Base-by-base conservation (phyloP, 1,140 invertebrate species). In the Orius laevigatus region DNA sequence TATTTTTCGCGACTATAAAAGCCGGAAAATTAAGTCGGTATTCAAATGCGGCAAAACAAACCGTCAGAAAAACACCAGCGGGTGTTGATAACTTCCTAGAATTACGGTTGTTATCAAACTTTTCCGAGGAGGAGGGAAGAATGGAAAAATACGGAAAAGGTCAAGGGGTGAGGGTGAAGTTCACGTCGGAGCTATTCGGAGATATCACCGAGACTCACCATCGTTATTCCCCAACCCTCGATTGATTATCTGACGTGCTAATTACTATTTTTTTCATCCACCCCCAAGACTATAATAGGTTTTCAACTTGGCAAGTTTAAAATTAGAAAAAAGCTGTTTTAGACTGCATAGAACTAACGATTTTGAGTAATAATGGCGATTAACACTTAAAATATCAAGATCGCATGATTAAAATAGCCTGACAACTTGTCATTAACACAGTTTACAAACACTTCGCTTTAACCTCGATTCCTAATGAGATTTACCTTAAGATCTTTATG, bases 401-500 rank as follows among this genome's bases (percentile, higher is more conserved):
- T 25, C 25, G 25, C 25, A 25, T 25, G 25, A 25, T 25, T 25
- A 25, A 25, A 25, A 25, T 25, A 25, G 25, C 25, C 25, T 25
- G 25, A 25, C 25, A 25, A 25, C 25, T 25, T 25, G 25, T 25
- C 25, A 25, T 25, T 25, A 25, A 25, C 25, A 25, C 25, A 25
- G 25, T 25, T 25, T 4, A 25, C 25, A 3, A 25, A 25, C 25
- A 25, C 25, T 25, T 25, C 36, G 15, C n/a, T n/a, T n/a, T n/a
- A n/a, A 25, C 25, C 25, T 25, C 3, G 25, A 4, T 25, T 8
- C 8, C 3, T 4, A 25, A 25, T 25, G 3, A 25, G 25, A 4
- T 56, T 56, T 60, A 87, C 82, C 67, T 89, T 90, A 0, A 98
- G 66, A 60, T 95, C 84, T 60, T 84, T 79, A 63, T 96, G 89